A percentile compares a stretch with the other conserved stretches of the same genome.
phyloP scores from a whole-genome alignment of 2,888 invertebrate genomes.

The Scaptomyza tumidula region DNA sequence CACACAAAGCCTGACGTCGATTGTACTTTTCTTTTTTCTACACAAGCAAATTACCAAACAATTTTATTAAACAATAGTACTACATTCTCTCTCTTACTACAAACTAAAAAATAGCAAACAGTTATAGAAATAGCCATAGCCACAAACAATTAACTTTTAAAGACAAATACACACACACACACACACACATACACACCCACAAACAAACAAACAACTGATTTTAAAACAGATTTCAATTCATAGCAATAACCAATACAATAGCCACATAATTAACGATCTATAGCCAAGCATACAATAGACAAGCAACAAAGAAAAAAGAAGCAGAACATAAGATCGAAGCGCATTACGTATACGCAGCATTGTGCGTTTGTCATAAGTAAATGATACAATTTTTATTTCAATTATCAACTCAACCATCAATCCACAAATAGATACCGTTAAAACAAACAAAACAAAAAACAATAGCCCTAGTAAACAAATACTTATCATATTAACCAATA shows the following conservation, averaged over 20 bases:
- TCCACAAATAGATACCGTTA: conserved; percentile 54
- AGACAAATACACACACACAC: conserved; percentile 24
- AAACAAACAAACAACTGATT: conserved; percentile 31
- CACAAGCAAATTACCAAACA: conserved; percentile 61
- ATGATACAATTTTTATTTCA: conserved; percentile 75
- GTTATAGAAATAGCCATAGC: conserved; percentile 77
- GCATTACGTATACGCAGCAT: conserved; percentile 30
- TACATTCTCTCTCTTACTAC: conserved; percentile 56
- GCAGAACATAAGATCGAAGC: conserved; percentile 55
- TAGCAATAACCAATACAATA: conserved; percentile 75
- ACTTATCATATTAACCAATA: conserved; percentile 71
- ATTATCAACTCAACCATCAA: conserved; percentile 65
- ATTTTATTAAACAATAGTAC: conserved; percentile 75
- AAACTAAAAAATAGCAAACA: conserved; percentile 69
- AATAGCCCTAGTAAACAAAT: conserved; percentile 67
- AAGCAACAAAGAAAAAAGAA: conserved; percentile 65
- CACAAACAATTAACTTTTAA: conserved; percentile 67
- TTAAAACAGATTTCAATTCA: conserved; percentile 65
- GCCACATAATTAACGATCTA: conserved; percentile 71
- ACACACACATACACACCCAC: neutral
- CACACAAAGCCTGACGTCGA: conserved; percentile 86
- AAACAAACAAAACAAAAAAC: conserved; percentile 31
- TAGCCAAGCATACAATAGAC: conserved; percentile 64
- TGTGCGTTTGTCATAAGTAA: conserved; percentile 48
- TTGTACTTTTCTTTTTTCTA: conserved; percentile 82